Evolutionary conservation across 53 echinoderm and acorn worm species (phyloP).

Genomic region (Arbacia lixula): DNA sequence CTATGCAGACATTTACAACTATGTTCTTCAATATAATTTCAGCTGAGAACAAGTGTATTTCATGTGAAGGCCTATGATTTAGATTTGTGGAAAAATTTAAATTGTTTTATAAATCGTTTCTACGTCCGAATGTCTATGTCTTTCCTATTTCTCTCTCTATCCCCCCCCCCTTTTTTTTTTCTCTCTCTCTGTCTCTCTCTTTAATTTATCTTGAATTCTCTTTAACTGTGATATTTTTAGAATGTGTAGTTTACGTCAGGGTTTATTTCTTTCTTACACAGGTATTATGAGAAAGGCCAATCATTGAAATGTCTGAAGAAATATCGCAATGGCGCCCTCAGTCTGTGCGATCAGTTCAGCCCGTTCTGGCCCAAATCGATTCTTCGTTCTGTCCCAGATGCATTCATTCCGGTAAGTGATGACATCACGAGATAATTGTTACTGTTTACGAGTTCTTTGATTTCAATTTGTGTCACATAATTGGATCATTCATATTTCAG

Average conservation of each 20-base stretch:
- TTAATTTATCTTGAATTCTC: no score
- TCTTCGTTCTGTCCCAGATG: not conserved
- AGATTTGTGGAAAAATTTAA: no score
- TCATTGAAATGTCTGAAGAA: not conserved
- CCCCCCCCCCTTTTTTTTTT: not conserved
- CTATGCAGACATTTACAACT: no score
- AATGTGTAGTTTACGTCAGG: no score
- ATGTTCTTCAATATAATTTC: no score
- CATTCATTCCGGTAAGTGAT: conserved; percentile 22
- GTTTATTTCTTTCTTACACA: not conserved
- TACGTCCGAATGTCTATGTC: no score
- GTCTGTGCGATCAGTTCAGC: conserved; percentile 5
- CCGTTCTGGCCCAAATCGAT: not conserved
- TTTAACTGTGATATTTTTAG: no score
- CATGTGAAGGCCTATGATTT: no score
- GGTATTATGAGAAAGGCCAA: conserved; percentile 7
- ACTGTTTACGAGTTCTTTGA: not conserved
- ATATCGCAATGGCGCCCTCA: conserved; percentile 5
- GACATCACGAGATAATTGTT: no score
- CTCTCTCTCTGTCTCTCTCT: not conserved
- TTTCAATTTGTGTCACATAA: not conserved
- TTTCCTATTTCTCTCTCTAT: not conserved
- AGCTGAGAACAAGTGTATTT: no score
- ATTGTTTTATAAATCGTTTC: no score
- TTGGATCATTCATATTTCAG: not conserved